These are phyloP conservation scores for Etheostoma perlongum DNA, from an alignment of 2,797 vertebrate species.

Conservation along the genomic window DNA sequence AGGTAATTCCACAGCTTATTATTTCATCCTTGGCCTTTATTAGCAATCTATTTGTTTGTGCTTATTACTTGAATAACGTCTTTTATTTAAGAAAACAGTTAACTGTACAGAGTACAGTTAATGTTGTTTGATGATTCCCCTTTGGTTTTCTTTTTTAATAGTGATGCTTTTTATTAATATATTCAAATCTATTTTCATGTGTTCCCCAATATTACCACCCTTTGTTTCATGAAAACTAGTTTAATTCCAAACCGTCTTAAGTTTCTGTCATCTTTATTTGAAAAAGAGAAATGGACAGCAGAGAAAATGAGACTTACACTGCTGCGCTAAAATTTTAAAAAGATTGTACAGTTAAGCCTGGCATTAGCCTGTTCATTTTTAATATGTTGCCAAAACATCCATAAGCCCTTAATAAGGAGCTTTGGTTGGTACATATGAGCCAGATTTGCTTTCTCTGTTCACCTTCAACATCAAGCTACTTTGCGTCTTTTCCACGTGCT, in stretches of 20 bases:
- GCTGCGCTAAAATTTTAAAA: too few relatives aligned
- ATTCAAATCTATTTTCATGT: too few relatives aligned
- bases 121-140: too few relatives aligned
- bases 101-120: too few relatives aligned
- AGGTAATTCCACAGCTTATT: not conserved
- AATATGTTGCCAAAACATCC: not conserved
- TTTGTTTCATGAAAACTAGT: too few relatives aligned
- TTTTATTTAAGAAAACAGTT: not conserved
- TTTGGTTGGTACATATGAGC: slow-evolving; percentile 16
- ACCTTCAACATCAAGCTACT: slow-evolving; percentile 57
- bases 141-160: too few relatives aligned
- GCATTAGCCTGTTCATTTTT: not conserved
- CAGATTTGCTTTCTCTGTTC: slow-evolving; percentile 43
- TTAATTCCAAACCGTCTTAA: not conserved
- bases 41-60: not conserved
- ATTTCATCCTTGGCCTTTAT: not conserved
- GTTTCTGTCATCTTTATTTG: too few relatives aligned
- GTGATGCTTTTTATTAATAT: too few relatives aligned
- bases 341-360: not conserved
- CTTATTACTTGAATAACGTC: not conserved
- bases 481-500: slow-evolving; percentile 28
- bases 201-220: too few relatives aligned
- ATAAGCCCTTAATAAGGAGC: slow-evolving; percentile 1
- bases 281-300: too few relatives aligned
- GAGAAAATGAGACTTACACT: too few relatives aligned